Conservation (phyloP, 1,140 invertebrate genomes). For the Bombus affinis region DNA sequence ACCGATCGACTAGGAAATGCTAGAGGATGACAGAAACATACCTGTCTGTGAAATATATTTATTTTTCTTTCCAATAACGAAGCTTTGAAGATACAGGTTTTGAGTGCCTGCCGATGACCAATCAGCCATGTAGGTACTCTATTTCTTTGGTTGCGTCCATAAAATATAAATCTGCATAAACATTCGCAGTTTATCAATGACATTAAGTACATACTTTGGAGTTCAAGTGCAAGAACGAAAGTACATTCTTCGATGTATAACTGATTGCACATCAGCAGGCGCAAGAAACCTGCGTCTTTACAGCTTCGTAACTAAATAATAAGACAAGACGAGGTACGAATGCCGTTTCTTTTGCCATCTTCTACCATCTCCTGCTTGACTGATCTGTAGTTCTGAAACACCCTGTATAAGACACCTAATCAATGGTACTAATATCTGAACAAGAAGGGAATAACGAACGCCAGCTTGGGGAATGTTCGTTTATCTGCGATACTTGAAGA, state of each 20-base stretch:
- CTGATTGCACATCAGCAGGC: neutral
- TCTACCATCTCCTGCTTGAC: neutral
- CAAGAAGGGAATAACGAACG: neutral
- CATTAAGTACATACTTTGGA: neutral
- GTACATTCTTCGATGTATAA: neutral
- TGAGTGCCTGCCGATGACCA: neutral
- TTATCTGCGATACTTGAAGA: neutral
- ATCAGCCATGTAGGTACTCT: neutral
- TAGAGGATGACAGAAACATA: neutral
- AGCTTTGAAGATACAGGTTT: neutral
- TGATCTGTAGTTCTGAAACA: neutral
- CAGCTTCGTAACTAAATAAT: neutral
- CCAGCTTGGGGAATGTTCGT: neutral
- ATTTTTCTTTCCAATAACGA: neutral
- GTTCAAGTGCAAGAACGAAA: neutral
- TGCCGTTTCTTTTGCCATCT: neutral
- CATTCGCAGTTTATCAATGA: neutral
- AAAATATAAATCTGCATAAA: neutral
- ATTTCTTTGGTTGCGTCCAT: too few relatives aligned
- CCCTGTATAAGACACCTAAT: neutral
- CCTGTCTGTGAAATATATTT: neutral
- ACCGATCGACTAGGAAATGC: neutral
- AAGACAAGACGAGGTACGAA: neutral
- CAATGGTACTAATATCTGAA: neutral
- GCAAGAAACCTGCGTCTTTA: neutral